phyloP scores from a whole-genome alignment of 2,113 vertebrate species.

The Rhegmatorhina hoffmannsi region DNA sequence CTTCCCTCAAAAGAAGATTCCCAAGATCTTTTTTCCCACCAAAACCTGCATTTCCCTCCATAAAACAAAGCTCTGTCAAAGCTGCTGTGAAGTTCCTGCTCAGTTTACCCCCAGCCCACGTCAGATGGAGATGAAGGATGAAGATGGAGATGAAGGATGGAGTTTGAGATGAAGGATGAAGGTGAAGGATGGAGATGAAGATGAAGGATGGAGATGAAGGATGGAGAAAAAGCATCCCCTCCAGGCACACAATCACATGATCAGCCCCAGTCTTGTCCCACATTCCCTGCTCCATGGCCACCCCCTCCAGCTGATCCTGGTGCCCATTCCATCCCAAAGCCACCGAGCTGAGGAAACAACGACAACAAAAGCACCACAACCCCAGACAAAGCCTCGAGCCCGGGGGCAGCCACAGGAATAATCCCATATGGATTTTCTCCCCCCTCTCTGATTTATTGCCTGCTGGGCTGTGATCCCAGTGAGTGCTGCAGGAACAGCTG shows the following conservation, averaged over 20 bases:
- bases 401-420: not conserved
- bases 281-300: not conserved
- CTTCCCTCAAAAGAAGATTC: not conserved
- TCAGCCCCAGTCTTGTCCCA: not conserved
- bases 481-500: not conserved
- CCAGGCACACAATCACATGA: not conserved
- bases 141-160: not conserved
- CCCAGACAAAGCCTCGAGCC: not conserved
- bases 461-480: not conserved
- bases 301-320: not conserved
- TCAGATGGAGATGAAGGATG: not conserved
- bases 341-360: not conserved
- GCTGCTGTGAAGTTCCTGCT: rapidly evolving
- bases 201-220: not conserved
- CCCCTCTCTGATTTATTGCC: not conserved
- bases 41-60: not conserved
- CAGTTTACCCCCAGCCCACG: not conserved
- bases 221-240: not conserved
- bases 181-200: not conserved
- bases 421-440: not conserved
- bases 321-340: not conserved
- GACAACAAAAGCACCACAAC: not conserved
- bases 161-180: not conserved
- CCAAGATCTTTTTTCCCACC: not conserved
- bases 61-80: not conserved